Conservation (phyloP, 2,888 invertebrate species). For the Palloptera scutellata region DNA sequence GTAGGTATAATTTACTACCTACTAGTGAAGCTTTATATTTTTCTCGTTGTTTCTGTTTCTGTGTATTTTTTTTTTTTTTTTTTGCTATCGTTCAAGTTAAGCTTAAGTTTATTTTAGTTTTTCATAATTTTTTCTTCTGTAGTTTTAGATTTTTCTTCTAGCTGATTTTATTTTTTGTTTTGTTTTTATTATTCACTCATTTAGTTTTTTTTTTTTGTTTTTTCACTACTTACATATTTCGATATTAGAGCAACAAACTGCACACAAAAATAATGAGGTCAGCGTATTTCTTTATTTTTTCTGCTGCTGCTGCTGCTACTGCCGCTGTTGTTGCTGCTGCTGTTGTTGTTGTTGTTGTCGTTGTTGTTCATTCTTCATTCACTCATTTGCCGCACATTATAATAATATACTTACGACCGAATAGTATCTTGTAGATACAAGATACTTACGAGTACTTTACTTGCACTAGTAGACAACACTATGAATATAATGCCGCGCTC, state of each 20-base stretch:
- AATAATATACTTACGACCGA: not conserved
- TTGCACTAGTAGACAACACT: too few relatives aligned
- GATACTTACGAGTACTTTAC: too few relatives aligned
- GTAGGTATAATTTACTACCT: too few relatives aligned
- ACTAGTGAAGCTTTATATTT: too few relatives aligned
- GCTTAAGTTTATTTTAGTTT: too few relatives aligned
- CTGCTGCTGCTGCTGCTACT: slow-evolving; percentile 15
- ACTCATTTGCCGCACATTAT: slow-evolving; percentile 6
- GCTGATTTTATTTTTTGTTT: slow-evolving; percentile 3
- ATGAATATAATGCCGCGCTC: not conserved
- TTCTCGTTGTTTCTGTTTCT: too few relatives aligned
- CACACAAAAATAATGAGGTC: slow-evolving; percentile 29
- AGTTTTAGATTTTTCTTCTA: slow-evolving; percentile 8
- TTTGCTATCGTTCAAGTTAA: not conserved
- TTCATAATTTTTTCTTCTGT: not conserved
- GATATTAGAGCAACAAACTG: slow-evolving; percentile 26
- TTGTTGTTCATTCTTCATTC: not conserved
- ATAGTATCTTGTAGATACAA: slow-evolving; percentile 25
- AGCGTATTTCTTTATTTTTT: slow-evolving; percentile 22
- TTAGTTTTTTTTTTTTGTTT: slow-evolving; percentile 5
- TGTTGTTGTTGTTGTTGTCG: slow-evolving; percentile 9
- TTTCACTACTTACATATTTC: slow-evolving; percentile 11
- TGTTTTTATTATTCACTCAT: not conserved
- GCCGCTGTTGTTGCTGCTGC: slow-evolving; percentile 4
- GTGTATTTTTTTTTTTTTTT: too few relatives aligned